Evolutionary conservation across 2,797 vertebrate genomes (phyloP).

Genomic region (Glyptemys insculpta): DNA sequence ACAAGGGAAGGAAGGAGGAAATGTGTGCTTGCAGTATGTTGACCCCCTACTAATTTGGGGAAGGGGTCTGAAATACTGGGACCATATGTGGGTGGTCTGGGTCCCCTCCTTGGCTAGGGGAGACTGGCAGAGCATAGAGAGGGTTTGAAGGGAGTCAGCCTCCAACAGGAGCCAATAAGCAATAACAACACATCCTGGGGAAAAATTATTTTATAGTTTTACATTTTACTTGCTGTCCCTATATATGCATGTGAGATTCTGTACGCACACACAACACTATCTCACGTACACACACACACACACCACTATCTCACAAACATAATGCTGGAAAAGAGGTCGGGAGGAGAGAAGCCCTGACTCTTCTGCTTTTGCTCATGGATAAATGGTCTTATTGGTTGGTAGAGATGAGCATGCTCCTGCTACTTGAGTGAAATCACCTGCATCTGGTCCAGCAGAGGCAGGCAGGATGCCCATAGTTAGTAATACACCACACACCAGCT

Average conservation of each 20-base stretch:
- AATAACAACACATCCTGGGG: not conserved
- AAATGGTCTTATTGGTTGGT: slow-evolving; percentile 95
- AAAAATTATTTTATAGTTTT: not conserved
- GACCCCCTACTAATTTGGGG: not conserved
- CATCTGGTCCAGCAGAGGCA: slow-evolving; percentile 95
- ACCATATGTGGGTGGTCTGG: not conserved
- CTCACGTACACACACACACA: not conserved
- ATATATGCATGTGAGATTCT: not conserved
- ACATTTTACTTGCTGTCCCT: not conserved
- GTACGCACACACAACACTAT: not conserved
- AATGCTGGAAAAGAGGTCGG: not conserved
- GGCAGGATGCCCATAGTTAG: slow-evolving; percentile 80
- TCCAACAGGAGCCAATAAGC: not conserved
- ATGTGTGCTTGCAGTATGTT: no score
- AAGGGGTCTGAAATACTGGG: no score
- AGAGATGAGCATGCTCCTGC: slow-evolving; percentile 92
- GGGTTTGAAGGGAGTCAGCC: not conserved
- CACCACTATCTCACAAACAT: not conserved
- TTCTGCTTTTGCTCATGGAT: slow-evolving; percentile 79
- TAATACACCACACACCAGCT: not conserved
- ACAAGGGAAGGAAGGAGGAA: no score
- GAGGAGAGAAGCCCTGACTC: not conserved
- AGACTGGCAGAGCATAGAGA: not conserved
- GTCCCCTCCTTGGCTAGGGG: not conserved
- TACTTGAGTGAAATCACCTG: slow-evolving; percentile 98